A percentile compares a stretch with the other conserved stretches of the same genome.
Conservation (phyloP, 2,888 invertebrate species). For the Brachyopa scutellaris region DNA sequence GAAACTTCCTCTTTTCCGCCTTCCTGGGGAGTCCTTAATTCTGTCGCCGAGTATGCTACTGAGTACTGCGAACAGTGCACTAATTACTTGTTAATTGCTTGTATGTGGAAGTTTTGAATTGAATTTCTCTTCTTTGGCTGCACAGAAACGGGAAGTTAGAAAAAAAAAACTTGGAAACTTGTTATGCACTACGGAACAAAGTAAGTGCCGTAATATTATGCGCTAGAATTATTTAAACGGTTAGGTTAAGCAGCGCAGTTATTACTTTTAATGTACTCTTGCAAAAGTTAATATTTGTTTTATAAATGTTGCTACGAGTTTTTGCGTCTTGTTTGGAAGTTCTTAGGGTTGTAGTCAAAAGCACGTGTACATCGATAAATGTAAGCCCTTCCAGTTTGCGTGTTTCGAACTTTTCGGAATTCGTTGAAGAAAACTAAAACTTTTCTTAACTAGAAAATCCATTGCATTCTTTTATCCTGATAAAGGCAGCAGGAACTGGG, state of each 20-base stretch:
- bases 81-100: constrained; percentile 70
- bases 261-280: constrained; percentile 55
- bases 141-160: not conserved
- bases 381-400: too few relatives aligned
- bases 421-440: too few relatives aligned
- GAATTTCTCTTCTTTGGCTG: constrained; percentile 31
- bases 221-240: constrained; percentile 57
- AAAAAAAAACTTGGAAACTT: constrained; percentile 35
- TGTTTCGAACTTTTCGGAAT: too few relatives aligned
- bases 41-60: constrained; percentile 11
- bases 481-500: too few relatives aligned
- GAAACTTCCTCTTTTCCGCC: not conserved
- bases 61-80: constrained; percentile 49
- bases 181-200: constrained; percentile 36
- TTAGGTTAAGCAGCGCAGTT: constrained; percentile 32
- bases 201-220: constrained; percentile 56
- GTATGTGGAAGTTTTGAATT: constrained; percentile 68
- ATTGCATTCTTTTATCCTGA: too few relatives aligned
- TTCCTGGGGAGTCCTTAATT: constrained; percentile 18
- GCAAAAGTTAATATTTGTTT: constrained; percentile 35
- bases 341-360: not conserved
- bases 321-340: not conserved
- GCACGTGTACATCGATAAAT: not conserved
- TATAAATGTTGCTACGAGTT: constrained; percentile 2
- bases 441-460: too few relatives aligned